Conservation (phyloP, 2,888 invertebrate genomes). For the Seira musarum region DNA sequence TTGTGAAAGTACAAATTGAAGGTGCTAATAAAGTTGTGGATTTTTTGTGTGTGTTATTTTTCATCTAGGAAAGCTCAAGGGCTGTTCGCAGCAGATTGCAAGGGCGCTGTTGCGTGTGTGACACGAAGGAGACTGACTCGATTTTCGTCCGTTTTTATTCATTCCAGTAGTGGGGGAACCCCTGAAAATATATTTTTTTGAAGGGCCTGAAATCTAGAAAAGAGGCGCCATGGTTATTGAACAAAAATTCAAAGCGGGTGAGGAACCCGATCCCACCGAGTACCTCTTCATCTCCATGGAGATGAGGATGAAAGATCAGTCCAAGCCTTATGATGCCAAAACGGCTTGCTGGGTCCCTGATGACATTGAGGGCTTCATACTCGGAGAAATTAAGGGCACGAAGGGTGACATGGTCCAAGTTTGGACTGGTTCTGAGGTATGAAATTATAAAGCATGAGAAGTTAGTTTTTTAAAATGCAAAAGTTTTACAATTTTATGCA, state of each 20-base stretch:
- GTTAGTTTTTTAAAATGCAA: conserved; percentile 95
- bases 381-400: conserved; percentile 98
- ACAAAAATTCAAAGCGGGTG: conserved; percentile 64
- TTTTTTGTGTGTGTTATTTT: conserved; percentile 23
- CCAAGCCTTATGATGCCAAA: conserved; percentile 99
- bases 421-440: not conserved
- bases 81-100: conserved; percentile 74
- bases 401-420: conserved; percentile 92
- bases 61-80: conserved; percentile 80
- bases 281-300: conserved; percentile 93
- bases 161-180: conserved; percentile 30
- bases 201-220: conserved; percentile 17
- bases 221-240: conserved; percentile 59
- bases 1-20: not conserved
- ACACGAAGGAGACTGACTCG: conserved; percentile 38
- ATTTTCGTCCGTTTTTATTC: conserved; percentile 33
- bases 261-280: conserved; percentile 94
- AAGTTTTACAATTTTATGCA: not conserved
- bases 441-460: conserved; percentile 82
- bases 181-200: conserved; percentile 28
- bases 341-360: conserved; percentile 99
- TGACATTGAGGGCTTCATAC: conserved; percentile 96
- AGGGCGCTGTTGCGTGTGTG: conserved; percentile 27
- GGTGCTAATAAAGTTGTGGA: not conserved
- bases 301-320: conserved; percentile 97